Conservation (phyloP, 2,113 vertebrate species). For the Pungitius pungitius region DNA sequence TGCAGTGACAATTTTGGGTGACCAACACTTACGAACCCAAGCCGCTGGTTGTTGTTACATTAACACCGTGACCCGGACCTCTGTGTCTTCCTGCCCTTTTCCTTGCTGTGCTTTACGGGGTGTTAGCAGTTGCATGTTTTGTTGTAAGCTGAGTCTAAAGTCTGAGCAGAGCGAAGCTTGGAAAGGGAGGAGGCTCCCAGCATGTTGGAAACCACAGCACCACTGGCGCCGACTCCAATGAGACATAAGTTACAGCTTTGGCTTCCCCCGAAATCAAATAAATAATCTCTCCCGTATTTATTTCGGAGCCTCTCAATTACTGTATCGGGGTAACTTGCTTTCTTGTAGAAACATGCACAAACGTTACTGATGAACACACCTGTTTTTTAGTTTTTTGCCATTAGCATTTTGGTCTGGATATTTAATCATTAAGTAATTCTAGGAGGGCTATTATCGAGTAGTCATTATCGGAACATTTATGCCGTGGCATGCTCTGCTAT, state of each 20-base stretch:
- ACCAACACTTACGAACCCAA: slow-evolving; percentile 7
- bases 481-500: slow-evolving; percentile 26
- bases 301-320: slow-evolving; percentile 53
- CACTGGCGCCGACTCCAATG: slow-evolving; percentile 55
- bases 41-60: slow-evolving; percentile 3
- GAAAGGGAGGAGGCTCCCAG: slow-evolving; percentile 54
- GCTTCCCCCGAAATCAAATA: slow-evolving; percentile 72
- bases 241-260: slow-evolving; percentile 64
- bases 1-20: neutral
- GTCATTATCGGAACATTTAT: slow-evolving; percentile 52
- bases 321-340: slow-evolving; percentile 14
- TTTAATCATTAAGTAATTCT: slow-evolving; percentile 42
- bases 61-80: slow-evolving; percentile 11
- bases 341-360: neutral
- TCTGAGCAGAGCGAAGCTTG: slow-evolving; percentile 43
- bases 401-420: slow-evolving; percentile 42
- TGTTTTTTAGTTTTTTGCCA: slow-evolving; percentile 24
- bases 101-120: slow-evolving; percentile 21
- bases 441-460: slow-evolving; percentile 26
- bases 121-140: slow-evolving; percentile 35
- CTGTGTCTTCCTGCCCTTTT: slow-evolving; percentile 5
- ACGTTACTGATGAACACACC: slow-evolving; percentile 31
- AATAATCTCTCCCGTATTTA: slow-evolving; percentile 64
- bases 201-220: slow-evolving; percentile 64
- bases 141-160: slow-evolving; percentile 46